Conservation (phyloP, 2,888 invertebrate genomes). For the Drosophila anomelani region DNA sequence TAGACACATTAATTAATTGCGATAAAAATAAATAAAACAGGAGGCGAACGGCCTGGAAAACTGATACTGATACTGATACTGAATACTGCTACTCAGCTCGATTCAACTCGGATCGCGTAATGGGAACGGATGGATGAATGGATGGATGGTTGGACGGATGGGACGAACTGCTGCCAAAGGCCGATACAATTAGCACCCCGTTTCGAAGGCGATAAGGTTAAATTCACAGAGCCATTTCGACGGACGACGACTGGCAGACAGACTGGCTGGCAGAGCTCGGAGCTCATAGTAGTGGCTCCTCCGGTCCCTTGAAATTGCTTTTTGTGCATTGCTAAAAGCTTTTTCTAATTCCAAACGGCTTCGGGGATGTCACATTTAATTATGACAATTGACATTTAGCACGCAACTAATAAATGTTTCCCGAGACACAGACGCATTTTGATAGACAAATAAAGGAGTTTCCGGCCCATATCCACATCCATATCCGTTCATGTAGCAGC, state of each 20-base stretch:
- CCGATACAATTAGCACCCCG: slow-evolving; percentile 69
- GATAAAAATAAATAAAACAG: slow-evolving; percentile 60
- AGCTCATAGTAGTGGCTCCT: background rate
- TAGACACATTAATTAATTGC: slow-evolving; percentile 76
- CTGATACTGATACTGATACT: slow-evolving; percentile 30
- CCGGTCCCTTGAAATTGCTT: slow-evolving; percentile 42
- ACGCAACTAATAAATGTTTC: slow-evolving; percentile 62
- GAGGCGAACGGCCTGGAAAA: slow-evolving; percentile 19
- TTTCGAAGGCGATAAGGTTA: slow-evolving; percentile 66
- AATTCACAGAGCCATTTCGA: slow-evolving; percentile 46
- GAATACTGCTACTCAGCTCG: slow-evolving; percentile 53
- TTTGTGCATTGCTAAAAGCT: slow-evolving; percentile 62
- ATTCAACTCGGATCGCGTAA: slow-evolving; percentile 2
- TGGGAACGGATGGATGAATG: slow-evolving; percentile 14
- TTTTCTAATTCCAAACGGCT: slow-evolving; percentile 68
- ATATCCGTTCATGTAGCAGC: slow-evolving; percentile 9
- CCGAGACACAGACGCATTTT: slow-evolving; percentile 15
- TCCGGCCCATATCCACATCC: slow-evolving; percentile 17
- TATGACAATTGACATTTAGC: slow-evolving; percentile 73
- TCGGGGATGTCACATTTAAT: slow-evolving; percentile 64
- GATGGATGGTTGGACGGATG: slow-evolving; percentile 1
- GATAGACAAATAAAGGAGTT: slow-evolving; percentile 18
- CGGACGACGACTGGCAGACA: slow-evolving; percentile 8
- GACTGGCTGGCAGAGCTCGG: slow-evolving; percentile 1
- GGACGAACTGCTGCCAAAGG: slow-evolving; percentile 51